Base-by-base conservation (phyloP, 2,113 vertebrate species). In the Camelus bactrianus region DNA sequence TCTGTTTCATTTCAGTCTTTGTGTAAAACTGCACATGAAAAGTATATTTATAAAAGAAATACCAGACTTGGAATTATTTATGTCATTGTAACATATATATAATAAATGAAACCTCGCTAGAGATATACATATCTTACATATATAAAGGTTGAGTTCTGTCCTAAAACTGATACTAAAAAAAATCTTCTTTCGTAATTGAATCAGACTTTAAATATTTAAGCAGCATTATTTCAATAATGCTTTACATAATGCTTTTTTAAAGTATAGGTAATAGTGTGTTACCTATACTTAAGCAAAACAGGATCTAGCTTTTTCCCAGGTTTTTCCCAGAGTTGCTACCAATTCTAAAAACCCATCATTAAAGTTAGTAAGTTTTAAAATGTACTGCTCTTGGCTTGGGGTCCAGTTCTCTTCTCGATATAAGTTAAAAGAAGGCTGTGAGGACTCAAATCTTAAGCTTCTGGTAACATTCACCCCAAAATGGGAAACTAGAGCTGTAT, bases 401-500 rank as follows among this genome's bases (percentile, higher is more conserved):
- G 88, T 75, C 96, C 96, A 95, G 97, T 95, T 96, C 98, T 97
- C 97, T 97, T 96, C 96, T 97, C 26, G 75, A 93, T 96, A 84
- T 17, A 89, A 98, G 97, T 98, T 97, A 98, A 98, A 98, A 95
- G 94, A 98, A 98, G 98, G 97, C 97, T 98, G 95, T 91, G 95
- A 97, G 97, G 98, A 98, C 92, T 97, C 98, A 97, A 97, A 95
- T 89, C 97, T 97, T 97, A 90, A 95, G 3, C 89, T 98, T 98
- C 98, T 98, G 98, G 96, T 98, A 98, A 98, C 80, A 79, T 98
- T 99, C 98, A 98, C 98, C 98, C 98, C 97, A 98, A 99, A 98
- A 99, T 98, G 98, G 98, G 98, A 98, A 98, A 97, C 92, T 96
- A 98, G 95, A 8, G 86, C 90, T 97, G 96, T 97, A 97, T 97